These are phyloP conservation scores for Chloropsis cyanopogon DNA, from an alignment of 2,113 vertebrate species.

Conservation along the genomic window DNA sequence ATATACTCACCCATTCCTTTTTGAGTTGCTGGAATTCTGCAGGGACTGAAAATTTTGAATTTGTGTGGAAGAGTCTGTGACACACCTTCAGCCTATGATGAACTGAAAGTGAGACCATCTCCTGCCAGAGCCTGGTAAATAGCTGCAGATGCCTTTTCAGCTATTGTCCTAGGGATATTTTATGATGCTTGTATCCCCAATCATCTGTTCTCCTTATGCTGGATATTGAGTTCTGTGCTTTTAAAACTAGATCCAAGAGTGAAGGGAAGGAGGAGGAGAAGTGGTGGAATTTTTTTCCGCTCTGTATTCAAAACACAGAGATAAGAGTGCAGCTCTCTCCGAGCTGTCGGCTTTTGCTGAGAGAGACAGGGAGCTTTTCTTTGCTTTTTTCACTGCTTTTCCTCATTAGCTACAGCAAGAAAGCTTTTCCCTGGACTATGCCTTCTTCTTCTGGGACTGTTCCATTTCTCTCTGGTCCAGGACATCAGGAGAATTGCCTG, in stretches of 20 bases:
- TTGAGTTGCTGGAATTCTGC: neutral
- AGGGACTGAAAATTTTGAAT: neutral
- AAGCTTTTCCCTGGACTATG: neutral
- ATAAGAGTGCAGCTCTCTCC: neutral
- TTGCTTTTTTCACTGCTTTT: neutral
- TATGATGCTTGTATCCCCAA: neutral
- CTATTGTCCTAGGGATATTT: neutral
- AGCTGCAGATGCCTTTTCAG: neutral
- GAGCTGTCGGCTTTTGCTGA: neutral
- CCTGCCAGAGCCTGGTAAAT: neutral
- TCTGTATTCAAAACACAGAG: neutral
- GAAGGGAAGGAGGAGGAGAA: neutral
- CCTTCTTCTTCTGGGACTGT: neutral
- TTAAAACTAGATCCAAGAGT: fast-evolving
- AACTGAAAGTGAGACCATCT: neutral
- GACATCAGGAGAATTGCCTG: fast-evolving
- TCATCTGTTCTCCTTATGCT: neutral
- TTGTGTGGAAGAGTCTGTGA: neutral
- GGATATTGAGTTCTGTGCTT: neutral
- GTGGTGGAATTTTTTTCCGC: fast-evolving
- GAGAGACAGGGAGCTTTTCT: neutral
- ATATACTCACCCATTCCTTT: neutral
- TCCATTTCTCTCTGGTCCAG: neutral
- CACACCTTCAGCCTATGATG: neutral
- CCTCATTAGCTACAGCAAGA: fast-evolving